Percentiles rank a stretch among this genome's conserved stretches.
Conservation (phyloP, 30 jellyfish, hydroid and myxozoan genomes). For the Morbakka virulenta region DNA sequence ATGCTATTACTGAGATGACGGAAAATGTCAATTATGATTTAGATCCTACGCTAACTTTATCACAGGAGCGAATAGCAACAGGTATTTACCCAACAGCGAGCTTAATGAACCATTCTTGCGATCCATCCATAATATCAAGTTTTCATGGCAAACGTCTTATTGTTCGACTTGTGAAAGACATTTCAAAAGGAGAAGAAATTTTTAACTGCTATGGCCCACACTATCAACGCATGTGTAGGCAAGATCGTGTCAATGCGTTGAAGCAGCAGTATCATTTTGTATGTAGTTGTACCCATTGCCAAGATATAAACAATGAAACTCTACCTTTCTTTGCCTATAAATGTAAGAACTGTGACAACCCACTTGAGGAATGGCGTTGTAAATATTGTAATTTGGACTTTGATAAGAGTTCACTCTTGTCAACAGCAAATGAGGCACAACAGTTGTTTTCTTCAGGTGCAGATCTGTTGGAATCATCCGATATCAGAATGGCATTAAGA, state of each 20-base stretch:
- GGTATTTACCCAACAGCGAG: conserved; percentile 78
- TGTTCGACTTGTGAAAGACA: conserved; percentile 30
- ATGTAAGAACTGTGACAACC: conserved; percentile 33
- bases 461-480: background rate
- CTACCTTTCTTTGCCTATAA: background rate
- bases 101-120: conserved; percentile 88
- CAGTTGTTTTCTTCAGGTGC: background rate
- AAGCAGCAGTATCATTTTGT: conserved; percentile 53
- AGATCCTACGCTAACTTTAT: too few relatives aligned
- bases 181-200: conserved; percentile 61
- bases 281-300: conserved; percentile 67
- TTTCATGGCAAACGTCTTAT: conserved; percentile 49
- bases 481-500: background rate
- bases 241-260: conserved; percentile 49
- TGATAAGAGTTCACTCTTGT: too few relatives aligned
- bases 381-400: too few relatives aligned
- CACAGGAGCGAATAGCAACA: conserved; percentile 71
- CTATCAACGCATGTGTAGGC: conserved; percentile 47
- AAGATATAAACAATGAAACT: conserved; percentile 4
- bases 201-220: conserved; percentile 90
- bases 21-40: too few relatives aligned
- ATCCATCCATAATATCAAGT: conserved; percentile 55
- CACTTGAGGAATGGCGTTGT: conserved; percentile 15
- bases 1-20: conserved; percentile 65
- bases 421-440: too few relatives aligned